Evolutionary conservation across 2,888 invertebrate genomes (phyloP).

Genomic region (Oeneis ivallda): DNA sequence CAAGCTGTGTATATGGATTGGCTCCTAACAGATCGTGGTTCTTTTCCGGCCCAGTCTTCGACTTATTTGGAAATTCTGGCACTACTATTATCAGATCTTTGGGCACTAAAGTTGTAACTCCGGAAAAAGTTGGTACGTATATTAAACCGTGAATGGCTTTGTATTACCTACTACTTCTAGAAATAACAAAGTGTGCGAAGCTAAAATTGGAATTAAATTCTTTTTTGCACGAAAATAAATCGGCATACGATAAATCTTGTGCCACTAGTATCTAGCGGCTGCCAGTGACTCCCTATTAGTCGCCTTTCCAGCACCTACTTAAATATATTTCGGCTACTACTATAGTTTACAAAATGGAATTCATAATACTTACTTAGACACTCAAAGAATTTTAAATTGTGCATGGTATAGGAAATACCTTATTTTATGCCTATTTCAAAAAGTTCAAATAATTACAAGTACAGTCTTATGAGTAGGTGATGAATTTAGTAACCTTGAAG

Average conservation of each 20-base stretch:
- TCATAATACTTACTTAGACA: too few relatives aligned
- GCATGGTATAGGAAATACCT: neutral
- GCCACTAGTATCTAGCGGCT: too few relatives aligned
- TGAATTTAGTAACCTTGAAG: slow-evolving; percentile 9
- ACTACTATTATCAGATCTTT: slow-evolving; percentile 79
- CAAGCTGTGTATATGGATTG: slow-evolving; percentile 68
- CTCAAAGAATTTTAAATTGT: neutral
- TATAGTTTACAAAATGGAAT: neutral
- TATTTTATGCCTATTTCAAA: neutral
- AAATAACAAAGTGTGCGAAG: too few relatives aligned
- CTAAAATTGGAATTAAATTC: too few relatives aligned
- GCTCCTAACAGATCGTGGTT: slow-evolving; percentile 69
- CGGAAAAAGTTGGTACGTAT: slow-evolving; percentile 73
- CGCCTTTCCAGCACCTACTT: too few relatives aligned
- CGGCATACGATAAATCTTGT: too few relatives aligned
- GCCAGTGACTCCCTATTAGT: too few relatives aligned
- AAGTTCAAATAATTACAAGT: slow-evolving; percentile 7
- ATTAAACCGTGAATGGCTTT: too few relatives aligned
- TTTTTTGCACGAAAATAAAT: too few relatives aligned
- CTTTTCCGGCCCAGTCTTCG: slow-evolving; percentile 70
- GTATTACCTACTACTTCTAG: too few relatives aligned
- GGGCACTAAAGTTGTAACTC: slow-evolving; percentile 79
- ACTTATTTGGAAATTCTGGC: slow-evolving; percentile 78
- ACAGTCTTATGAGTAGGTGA: neutral
- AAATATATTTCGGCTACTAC: too few relatives aligned